Base-by-base conservation (phyloP, 2,113 vertebrate species). In the Symphodus melops region DNA sequence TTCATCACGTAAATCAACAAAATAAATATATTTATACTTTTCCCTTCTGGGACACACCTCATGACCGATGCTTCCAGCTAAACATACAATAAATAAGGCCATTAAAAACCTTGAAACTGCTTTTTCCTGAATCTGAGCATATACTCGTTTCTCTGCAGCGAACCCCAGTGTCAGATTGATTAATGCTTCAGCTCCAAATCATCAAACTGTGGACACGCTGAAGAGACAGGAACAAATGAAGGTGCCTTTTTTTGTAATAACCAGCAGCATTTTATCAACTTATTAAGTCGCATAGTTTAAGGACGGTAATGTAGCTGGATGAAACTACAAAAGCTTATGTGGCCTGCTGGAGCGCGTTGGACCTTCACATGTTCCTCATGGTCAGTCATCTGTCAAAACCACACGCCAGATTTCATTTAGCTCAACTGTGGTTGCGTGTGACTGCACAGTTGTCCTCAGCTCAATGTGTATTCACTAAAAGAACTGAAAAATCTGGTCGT, bases 221-320 rank as follows among this genome's bases (percentile, higher is more conserved):
- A 52, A 72, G 36, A 39, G 39, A 74, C 54, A 9, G 37, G 51
- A 49, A 64, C 75, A 87, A 85, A 88, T 74, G 78, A 85, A 90
- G 88, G 90, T 90, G 88, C 82, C 87, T 86, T 88, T 51, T 86
- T 51, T 86, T 82, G 67, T 85, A 84, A 86, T 69, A 68, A 82
- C 85, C 82, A 84, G 68, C 60, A 82, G 72, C 48, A 16, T 64
- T 52, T 72, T 19, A 75, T 77, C 61, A 53, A 76, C 76, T 75
- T 70, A 68, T 58, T 63, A 81, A 72, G 77, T 75, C 80, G 75
- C 56, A 56, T 42, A 81, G 86, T 60, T 75, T 53, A 76, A 69
- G 62, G 70, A 58, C 46, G 23, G 33, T 66, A 44, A 75, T 48
- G 73, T 53, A 48, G 72, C 55, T 54, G 54, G 58, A 8, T 9